Evolutionary conservation across 2,888 invertebrate species (phyloP).

Genomic region (Stictocephala bisonia): DNA sequence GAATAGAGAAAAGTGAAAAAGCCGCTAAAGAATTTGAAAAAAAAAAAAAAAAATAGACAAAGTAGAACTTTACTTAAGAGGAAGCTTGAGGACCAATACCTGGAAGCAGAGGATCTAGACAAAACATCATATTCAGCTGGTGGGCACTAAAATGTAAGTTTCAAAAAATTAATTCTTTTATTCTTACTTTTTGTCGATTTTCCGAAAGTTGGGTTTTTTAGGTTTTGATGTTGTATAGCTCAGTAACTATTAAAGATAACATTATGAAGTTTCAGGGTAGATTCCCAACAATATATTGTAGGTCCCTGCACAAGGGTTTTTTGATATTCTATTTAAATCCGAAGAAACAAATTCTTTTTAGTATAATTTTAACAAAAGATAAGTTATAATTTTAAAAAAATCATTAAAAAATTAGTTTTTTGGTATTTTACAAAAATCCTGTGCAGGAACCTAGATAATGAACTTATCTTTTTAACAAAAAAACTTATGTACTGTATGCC

Average conservation of each 20-base stretch:
- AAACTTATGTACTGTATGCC: too few relatives aligned
- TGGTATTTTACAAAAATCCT: too few relatives aligned
- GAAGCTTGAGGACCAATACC: background rate
- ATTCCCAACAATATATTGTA: too few relatives aligned
- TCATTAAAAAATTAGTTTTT: too few relatives aligned
- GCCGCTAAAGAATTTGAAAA: too few relatives aligned
- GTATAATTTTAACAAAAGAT: too few relatives aligned
- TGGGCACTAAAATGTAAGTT: background rate
- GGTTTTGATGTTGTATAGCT: slow-evolving; percentile 10
- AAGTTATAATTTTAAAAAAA: too few relatives aligned
- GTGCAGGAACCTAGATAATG: too few relatives aligned
- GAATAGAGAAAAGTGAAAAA: background rate
- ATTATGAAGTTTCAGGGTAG: slow-evolving; percentile 24
- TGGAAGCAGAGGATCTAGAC: background rate
- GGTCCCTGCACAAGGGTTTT: too few relatives aligned
- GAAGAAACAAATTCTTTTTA: too few relatives aligned
- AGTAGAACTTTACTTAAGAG: background rate
- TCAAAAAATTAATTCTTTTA: background rate
- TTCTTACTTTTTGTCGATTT: slow-evolving; percentile 10
- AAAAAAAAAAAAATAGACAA: background rate
- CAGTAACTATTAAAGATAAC: slow-evolving; percentile 31
- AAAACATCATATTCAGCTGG: background rate
- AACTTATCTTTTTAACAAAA: too few relatives aligned
- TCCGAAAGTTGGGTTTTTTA: slow-evolving; percentile 34
- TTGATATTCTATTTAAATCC: too few relatives aligned